These are phyloP conservation scores for Tichodroma muraria DNA, from an alignment of 2,113 vertebrate species.

Conservation along the genomic window DNA sequence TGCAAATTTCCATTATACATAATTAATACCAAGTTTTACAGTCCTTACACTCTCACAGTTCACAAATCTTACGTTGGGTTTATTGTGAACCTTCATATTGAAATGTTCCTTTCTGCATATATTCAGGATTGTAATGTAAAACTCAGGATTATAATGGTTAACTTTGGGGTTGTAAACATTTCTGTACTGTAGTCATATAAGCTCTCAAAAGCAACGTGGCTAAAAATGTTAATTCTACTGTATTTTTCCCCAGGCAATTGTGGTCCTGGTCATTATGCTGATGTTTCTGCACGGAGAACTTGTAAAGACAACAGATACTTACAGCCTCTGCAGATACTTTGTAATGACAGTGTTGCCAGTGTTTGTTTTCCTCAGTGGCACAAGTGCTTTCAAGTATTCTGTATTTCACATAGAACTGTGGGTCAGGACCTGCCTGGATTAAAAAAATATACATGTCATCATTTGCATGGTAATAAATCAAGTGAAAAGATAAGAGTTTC, in stretches of 20 bases:
- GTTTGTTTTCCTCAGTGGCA: conserved; percentile 42
- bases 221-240: neutral
- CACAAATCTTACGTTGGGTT: neutral
- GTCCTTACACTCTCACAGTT: neutral
- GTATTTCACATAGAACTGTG: conserved; percentile 71
- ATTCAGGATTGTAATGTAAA: neutral
- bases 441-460: neutral
- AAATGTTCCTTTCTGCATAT: neutral
- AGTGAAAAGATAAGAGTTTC: neutral
- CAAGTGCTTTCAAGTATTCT: conserved; percentile 75
- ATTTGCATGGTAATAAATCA: neutral
- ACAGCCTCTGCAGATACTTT: conserved; percentile 24
- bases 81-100: neutral
- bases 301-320: conserved; percentile 50
- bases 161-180: neutral
- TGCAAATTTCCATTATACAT: neutral
- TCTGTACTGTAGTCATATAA: neutral
- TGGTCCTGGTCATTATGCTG: neutral
- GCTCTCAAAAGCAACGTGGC: neutral
- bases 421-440: conserved; percentile 66
- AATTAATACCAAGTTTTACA: neutral
- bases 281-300: neutral
- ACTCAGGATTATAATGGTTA: neutral
- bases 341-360: conserved; percentile 83
- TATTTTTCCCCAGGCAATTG: neutral